phyloP scores from a whole-genome alignment of 2,888 invertebrate genomes.

The Monochamus alternatus region DNA sequence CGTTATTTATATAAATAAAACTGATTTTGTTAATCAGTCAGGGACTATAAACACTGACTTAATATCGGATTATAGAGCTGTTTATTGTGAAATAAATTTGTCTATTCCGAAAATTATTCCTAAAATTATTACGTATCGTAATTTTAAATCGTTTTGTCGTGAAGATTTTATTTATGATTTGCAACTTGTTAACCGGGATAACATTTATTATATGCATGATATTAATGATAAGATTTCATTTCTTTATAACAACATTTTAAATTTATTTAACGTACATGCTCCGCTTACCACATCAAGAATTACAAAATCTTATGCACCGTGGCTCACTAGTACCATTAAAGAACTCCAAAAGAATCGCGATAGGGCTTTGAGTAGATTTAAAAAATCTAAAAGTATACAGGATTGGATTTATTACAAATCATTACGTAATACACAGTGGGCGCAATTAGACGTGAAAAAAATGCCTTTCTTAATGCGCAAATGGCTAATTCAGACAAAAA shows the following conservation, averaged over 20 bases:
- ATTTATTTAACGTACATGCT: neutral
- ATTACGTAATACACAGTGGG: neutral
- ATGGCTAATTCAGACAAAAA: neutral
- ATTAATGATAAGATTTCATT: slow-evolving; percentile 8
- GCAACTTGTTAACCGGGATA: neutral
- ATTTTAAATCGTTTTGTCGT: neutral
- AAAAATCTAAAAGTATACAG: neutral
- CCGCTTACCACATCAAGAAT: neutral
- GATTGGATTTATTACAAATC: neutral
- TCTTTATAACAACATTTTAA: neutral
- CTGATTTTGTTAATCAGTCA: neutral
- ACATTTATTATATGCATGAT: slow-evolving; percentile 9
- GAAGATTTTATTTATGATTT: neutral
- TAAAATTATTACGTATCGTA: neutral
- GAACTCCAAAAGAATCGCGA: neutral
- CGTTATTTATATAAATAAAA: neutral
- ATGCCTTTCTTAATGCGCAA: neutral
- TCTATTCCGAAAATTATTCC: neutral
- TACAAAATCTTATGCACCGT: slow-evolving; percentile 1
- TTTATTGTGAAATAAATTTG: neutral
- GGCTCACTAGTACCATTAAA: neutral
- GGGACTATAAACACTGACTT: neutral
- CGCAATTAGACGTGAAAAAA: neutral
- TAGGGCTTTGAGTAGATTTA: neutral
- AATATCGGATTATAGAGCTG: neutral